These are phyloP conservation scores for Pyralis farinalis DNA, from an alignment of 2,888 invertebrate species.

Conservation along the genomic window DNA sequence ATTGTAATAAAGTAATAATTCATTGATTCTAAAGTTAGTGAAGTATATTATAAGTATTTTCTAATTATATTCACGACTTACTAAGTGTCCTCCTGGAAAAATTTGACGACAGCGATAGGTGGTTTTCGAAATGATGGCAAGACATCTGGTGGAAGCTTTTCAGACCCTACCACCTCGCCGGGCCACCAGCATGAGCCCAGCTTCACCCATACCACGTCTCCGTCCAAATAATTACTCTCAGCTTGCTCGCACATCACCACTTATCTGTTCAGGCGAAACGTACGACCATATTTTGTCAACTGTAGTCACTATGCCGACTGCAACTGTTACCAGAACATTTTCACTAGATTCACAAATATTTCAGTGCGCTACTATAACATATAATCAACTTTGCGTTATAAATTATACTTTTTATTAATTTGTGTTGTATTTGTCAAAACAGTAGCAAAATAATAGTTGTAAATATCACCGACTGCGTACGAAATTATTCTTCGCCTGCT, in stretches of 20 bases:
- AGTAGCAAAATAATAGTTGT: conserved; percentile 73
- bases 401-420: conserved; percentile 31
- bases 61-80: conserved; percentile 70
- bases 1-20: background rate
- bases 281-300: conserved; percentile 75
- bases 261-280: conserved; percentile 61
- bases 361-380: conserved; percentile 25
- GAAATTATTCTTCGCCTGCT: conserved; percentile 55
- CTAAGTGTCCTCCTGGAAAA: conserved; percentile 92
- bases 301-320: conserved; percentile 58
- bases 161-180: conserved; percentile 85
- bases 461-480: conserved; percentile 79
- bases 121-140: conserved; percentile 83
- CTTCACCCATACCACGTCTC: conserved; percentile 93
- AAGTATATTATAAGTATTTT: too few species aligned
- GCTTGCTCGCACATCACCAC: conserved; percentile 86
- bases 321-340: conserved; percentile 56
- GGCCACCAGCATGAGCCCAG: conserved; percentile 93
- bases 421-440: conserved; percentile 64
- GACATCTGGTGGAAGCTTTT: conserved; percentile 85
- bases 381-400: conserved; percentile 26
- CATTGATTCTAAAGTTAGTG: background rate
- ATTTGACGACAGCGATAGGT: conserved; percentile 91
- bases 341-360: conserved; percentile 28
- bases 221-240: conserved; percentile 84